Percentiles rank a stretch among this genome's conserved stretches.
Conservation (phyloP, 2,797 vertebrate genomes). For the Glossophaga mutica region DNA sequence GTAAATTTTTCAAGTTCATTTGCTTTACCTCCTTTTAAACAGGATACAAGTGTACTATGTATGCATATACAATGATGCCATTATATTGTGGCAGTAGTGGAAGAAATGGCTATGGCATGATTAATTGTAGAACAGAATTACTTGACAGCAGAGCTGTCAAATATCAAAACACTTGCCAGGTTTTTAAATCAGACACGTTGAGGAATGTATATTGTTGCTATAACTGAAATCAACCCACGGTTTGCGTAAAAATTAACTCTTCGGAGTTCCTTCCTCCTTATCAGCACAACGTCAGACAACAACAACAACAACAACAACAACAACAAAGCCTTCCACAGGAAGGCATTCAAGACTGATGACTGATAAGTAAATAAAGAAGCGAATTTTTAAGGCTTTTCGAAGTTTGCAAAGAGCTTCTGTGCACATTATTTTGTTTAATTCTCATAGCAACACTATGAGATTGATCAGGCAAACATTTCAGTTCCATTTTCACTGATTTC, state of each 20-base stretch:
- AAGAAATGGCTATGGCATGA: conserved; percentile 53
- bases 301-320: neutral
- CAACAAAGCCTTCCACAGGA: neutral
- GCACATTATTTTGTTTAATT: conserved; percentile 45
- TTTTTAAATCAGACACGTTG: conserved; percentile 61
- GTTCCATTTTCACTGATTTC: neutral
- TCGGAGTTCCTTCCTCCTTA: conserved; percentile 10
- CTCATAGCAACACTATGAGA: neutral
- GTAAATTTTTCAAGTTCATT: conserved; percentile 61
- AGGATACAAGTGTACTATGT: conserved; percentile 22
- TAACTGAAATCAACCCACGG: conserved; percentile 49
- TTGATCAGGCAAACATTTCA: neutral
- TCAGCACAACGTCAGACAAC: neutral
- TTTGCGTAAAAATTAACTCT: conserved; percentile 62
- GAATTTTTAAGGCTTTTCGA: conserved; percentile 41
- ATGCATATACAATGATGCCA: conserved; percentile 23
- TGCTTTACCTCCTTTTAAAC: conserved; percentile 52
- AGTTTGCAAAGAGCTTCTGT: conserved; percentile 26
- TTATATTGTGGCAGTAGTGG: conserved; percentile 48
- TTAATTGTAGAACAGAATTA: conserved; percentile 69
- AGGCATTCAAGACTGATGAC: conserved; percentile 25
- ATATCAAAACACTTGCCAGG: conserved; percentile 48
- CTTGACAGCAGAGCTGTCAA: conserved; percentile 68
- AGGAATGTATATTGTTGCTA: conserved; percentile 50
- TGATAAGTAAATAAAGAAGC: conserved; percentile 43